Percentiles rank a stretch among this genome's conserved stretches.
phyloP scores from a whole-genome alignment of 2,113 vertebrate genomes.

The Podarcis muralis region DNA sequence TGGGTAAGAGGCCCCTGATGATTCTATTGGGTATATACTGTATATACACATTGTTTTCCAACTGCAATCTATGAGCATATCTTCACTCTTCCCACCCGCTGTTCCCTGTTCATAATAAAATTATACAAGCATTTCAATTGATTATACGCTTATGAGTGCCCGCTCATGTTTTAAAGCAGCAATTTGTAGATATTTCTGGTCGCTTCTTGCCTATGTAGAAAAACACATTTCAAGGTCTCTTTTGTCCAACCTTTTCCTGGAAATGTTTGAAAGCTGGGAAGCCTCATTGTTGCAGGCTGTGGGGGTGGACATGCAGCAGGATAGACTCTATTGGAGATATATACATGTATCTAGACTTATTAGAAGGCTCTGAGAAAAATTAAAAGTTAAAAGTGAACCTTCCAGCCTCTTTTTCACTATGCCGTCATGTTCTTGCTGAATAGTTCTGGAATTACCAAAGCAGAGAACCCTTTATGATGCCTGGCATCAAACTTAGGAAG shows the following conservation, averaged over 20 bases:
- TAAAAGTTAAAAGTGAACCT: slow-evolving; percentile 27
- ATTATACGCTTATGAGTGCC: slow-evolving; percentile 45
- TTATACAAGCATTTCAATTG: slow-evolving; percentile 38
- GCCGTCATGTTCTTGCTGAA: background rate
- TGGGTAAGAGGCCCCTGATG: no score
- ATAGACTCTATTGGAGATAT: background rate
- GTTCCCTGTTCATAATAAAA: slow-evolving; percentile 31
- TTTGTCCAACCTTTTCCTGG: slow-evolving; percentile 49
- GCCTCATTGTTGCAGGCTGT: slow-evolving; percentile 48
- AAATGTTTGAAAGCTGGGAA: slow-evolving; percentile 63
- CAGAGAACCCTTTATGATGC: background rate
- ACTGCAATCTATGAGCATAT: slow-evolving; percentile 6
- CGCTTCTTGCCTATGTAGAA: slow-evolving; percentile 33
- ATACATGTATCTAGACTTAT: slow-evolving; percentile 12
- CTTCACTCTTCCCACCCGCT: background rate
- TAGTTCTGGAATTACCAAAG: background rate
- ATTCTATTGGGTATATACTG: background rate
- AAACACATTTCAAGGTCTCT: slow-evolving; percentile 60
- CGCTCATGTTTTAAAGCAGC: slow-evolving; percentile 61
- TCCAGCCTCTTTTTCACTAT: background rate
- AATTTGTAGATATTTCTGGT: slow-evolving; percentile 62
- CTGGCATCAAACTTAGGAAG: background rate
- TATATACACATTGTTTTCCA: background rate
- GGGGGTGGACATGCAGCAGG: slow-evolving; percentile 20
- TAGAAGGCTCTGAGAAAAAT: slow-evolving; percentile 5